phyloP scores from a whole-genome alignment of 2,888 invertebrate species.

The Monochamus alternatus region DNA sequence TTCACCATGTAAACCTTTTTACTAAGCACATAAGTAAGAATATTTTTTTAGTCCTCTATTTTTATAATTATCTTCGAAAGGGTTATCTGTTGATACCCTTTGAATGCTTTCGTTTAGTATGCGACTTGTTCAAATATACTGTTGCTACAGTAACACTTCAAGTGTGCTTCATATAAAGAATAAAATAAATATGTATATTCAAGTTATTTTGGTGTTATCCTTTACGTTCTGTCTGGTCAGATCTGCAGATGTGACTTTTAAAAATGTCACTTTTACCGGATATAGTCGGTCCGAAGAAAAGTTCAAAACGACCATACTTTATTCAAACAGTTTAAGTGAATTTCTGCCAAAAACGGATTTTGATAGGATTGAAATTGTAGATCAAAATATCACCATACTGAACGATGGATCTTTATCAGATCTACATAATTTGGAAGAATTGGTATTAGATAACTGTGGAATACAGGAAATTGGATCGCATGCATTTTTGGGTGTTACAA shows the following conservation, averaged over 20 bases:
- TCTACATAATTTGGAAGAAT: constrained; percentile 57
- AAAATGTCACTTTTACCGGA: constrained; percentile 58
- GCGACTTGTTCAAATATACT: too few species aligned
- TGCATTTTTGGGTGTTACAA: constrained; percentile 54
- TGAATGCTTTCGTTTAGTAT: too few species aligned
- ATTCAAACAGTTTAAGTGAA: constrained; percentile 55
- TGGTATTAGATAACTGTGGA: constrained; percentile 52
- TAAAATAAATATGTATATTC: constrained; percentile 24
- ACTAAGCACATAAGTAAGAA: too few species aligned
- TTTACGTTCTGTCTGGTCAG: constrained; percentile 39
- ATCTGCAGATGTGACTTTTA: constrained; percentile 53
- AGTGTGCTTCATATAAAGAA: background rate
- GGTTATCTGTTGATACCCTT: too few species aligned
- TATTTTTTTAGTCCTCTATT: too few species aligned
- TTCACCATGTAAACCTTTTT: too few species aligned
- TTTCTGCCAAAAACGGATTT: constrained; percentile 54
- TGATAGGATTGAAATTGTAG: constrained; percentile 57
- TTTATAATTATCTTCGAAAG: too few species aligned
- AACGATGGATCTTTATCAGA: constrained; percentile 55
- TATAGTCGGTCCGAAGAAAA: constrained; percentile 57
- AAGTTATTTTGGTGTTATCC: constrained; percentile 31
- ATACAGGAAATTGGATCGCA: constrained; percentile 53
- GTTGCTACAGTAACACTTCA: background rate
- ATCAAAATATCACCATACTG: constrained; percentile 58
- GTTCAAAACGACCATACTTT: constrained; percentile 55